Base-by-base conservation (phyloP, 2,888 invertebrate genomes). In the Chymomyza fuscimana region DNA sequence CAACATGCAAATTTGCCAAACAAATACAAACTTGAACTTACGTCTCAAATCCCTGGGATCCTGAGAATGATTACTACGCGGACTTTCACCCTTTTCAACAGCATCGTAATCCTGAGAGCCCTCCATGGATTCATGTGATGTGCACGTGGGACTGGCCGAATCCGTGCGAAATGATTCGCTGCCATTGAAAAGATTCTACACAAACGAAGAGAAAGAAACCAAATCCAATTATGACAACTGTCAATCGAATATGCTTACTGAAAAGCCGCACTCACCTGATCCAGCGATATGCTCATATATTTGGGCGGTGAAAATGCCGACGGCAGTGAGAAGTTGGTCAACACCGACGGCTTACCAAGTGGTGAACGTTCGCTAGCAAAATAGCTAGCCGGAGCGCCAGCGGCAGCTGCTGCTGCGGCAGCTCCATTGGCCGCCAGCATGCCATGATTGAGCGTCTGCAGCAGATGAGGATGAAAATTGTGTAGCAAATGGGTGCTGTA, bases 281-380 rank as follows among this genome's bases (percentile, higher is more conserved):
- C 92, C 78, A 92, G 81, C 70, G 92, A 92, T 82, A 92, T 91
- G 82, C 92, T 92, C 72, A 92, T 92, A 89, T 95, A 95, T 92
- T 95, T 95, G 82, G 95, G 95, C 61, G 94, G 94, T 84, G 94
- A 94, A 91, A 95, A 95, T 25, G 95, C 95, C 86, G 95, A 95
- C 85, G 95, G 95, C 70, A 94, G 93, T 84, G 94, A 94, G 90
- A 95, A 95, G 67, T 95, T 95, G 78, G 95, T 94, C 84, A 92
- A 81, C 74, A 93, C 93, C 80, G 93, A 92, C 77, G 93, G 92
- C 89, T 93, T 93, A 72, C 93, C 88, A 86, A 92, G 91, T 78
- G 93, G 90, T 77, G 93, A 92, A 70, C 94, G 93, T 46, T 91
- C 91, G 77, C 87, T 91, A 77, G 91, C 91, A 74, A 92, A 92